Conservation (phyloP, 2,797 vertebrate species). For the Prunella strophiata region DNA sequence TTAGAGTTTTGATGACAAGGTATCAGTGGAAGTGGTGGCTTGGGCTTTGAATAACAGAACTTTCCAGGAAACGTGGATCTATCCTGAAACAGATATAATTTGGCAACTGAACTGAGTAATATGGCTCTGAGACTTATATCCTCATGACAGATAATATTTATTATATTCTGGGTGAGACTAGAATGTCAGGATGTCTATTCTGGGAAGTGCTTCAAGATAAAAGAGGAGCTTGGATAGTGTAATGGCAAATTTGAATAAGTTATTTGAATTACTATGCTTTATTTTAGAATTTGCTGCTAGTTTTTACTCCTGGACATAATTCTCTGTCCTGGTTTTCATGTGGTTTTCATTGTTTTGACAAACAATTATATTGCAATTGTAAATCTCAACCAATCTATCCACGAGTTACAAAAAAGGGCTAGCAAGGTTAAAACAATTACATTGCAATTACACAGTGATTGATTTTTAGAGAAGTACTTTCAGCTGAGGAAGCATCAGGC, state of each 20-base stretch:
- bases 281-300: not conserved
- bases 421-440: not conserved
- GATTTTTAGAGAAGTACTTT: not conserved
- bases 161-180: not conserved
- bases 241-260: not conserved
- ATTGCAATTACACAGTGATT: not conserved
- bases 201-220: not conserved
- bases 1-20: not conserved
- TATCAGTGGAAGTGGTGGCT: not conserved
- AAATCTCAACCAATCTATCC: not conserved
- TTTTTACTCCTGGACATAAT: not conserved
- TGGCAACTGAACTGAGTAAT: not conserved
- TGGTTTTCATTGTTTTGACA: not conserved
- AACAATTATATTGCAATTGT: not conserved
- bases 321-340: not conserved
- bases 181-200: not conserved
- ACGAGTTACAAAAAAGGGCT: not conserved
- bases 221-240: not conserved
- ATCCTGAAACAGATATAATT: not conserved
- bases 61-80: not conserved
- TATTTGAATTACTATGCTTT: no score
- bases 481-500: not conserved
- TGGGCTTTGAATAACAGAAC: not conserved
- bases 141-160: not conserved
- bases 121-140: not conserved